Base-by-base conservation (phyloP, 2,797 vertebrate genomes). In the Remorina albescens region DNA sequence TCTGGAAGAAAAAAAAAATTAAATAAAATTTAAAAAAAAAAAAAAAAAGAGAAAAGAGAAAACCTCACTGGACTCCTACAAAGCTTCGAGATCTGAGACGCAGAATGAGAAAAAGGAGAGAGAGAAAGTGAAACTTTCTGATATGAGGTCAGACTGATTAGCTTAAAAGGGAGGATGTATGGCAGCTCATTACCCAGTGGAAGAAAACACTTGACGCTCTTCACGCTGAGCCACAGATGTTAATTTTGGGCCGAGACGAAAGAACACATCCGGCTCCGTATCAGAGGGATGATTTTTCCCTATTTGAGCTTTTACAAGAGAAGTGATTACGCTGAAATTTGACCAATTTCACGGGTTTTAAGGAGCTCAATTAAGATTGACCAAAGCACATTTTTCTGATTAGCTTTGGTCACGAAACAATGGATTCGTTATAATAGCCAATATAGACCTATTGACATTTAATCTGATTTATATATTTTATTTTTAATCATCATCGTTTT, bases 31-130 rank as follows among this genome's bases (percentile, higher is more conserved):
- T n/a, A 30, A 4, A 30, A 18, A 18, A 41, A 18, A 8, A 16
- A 36, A 19, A 21, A 49, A 28, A 13, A 53, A 39, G 63, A 72
- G 9, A 36, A 21, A 21, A 49, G 23, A 13, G 51, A 39, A 66
- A 72, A 11, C 1, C 53, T 67, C 41, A 0, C 36, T 12, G 56
- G 71, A 80, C 63, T 23, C 28, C 50, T 36, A 34, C 25, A 2
- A 23, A 54, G 54, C 53, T 71, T 28, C 54, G 41, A 30, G 54
- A 82, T 71, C 63, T 50, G 67, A 71, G 55, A 46, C 42, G 30
- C n/a, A 28, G 64, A 55, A 18, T 12, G 55, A 64, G 12, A 25
- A 0, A 11, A 0, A 11, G 26, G 10, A 25, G 0, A 21, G 23
- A 34, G 19, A 37, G n/a, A 63, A 21, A 8, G 28, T 50, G 60